These are phyloP conservation scores for Trichomalopsis sarcophagae DNA, from an alignment of 1,140 invertebrate species.

Conservation along the genomic window DNA sequence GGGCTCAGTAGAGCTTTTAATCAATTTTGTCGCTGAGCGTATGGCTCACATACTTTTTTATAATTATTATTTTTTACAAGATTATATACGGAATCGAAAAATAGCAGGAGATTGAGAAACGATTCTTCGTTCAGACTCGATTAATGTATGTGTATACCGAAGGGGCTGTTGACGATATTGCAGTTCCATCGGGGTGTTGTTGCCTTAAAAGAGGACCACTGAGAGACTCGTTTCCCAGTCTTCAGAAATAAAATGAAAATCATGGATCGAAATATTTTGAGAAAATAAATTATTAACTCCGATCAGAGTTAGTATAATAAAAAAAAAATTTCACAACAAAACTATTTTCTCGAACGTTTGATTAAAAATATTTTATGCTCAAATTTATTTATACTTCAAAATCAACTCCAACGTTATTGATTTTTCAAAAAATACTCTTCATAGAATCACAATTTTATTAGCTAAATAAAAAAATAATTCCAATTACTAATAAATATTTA, in stretches of 20 bases:
- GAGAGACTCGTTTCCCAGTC: slow-evolving; percentile 36
- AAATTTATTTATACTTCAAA: too few species aligned
- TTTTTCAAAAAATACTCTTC: background rate
- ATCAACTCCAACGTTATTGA: background rate
- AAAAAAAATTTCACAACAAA: slow-evolving; percentile 11
- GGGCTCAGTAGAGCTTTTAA: slow-evolving; percentile 29
- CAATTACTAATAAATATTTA: background rate
- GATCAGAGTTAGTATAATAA: background rate
- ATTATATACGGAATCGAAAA: slow-evolving; percentile 6
- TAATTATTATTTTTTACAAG: slow-evolving; percentile 27
- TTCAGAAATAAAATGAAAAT: slow-evolving; percentile 1
- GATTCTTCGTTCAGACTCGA: slow-evolving; percentile 37
- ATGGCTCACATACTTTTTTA: slow-evolving; percentile 19
- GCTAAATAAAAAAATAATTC: slow-evolving; percentile 7
- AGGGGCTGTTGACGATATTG: background rate
- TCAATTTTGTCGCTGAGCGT: slow-evolving; percentile 1
- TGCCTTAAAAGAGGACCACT: slow-evolving; percentile 42
- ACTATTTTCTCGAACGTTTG: background rate
- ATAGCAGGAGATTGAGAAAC: slow-evolving; percentile 31
- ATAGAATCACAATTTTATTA: background rate
- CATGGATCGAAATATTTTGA: slow-evolving; percentile 36
- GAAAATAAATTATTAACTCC: slow-evolving; percentile 11
- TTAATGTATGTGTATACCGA: slow-evolving; percentile 41
- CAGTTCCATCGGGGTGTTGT: slow-evolving; percentile 34
- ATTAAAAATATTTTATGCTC: background rate